Evolutionary conservation across 2,797 vertebrate genomes (phyloP), one percentile per base, ranked within the genome.

Genomic region (Carcharodon carcharias): DNA sequence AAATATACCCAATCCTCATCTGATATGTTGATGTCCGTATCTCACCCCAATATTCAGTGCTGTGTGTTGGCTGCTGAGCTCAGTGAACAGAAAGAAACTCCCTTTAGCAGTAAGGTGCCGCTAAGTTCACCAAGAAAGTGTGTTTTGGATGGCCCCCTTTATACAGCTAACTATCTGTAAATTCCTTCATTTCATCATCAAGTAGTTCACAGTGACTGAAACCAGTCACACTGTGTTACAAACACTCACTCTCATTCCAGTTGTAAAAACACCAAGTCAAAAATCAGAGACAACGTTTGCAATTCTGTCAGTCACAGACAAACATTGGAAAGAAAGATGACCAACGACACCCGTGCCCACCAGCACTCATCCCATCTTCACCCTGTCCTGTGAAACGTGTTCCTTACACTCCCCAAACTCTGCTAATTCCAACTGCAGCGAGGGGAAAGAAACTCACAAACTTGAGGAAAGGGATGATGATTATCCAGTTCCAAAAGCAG

Each of bases 261-360:
- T 35, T 8, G 2, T 3, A 80, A n/a, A 14, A 12, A 31, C 35
- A n/a, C 73, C 28, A 28, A 31, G 28, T 73, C 69, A 73, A 31
- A 5, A 73, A 73, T 73, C 69, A 73, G 26, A n/a, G 12, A n/a
- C 73, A n/a, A 80, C 14, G n/a, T n/a, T 11, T n/a, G 16, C 14
- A 18, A 3, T 18, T 40, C 1, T 14, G n/a, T 82, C 14, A 21
- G 16, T 82, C 40, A 40, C 77, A 82, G 11, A 77, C 71, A 77
- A 35, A 12, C 71, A 73, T 35, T 9, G 0, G 31, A 73, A 82
- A 5, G 9, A 40, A 18, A 80, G 73, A 80, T n/a, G 12, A 77
- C 2, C 31, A 35, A n/a, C n/a, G 31, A n/a, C 9, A 1, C 31
- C 2, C 0, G 73, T 2, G 11, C 2, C 9, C 28, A 12, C 9